Base-by-base conservation (phyloP, 2,113 vertebrate genomes). In the Ictalurus furcatus region DNA sequence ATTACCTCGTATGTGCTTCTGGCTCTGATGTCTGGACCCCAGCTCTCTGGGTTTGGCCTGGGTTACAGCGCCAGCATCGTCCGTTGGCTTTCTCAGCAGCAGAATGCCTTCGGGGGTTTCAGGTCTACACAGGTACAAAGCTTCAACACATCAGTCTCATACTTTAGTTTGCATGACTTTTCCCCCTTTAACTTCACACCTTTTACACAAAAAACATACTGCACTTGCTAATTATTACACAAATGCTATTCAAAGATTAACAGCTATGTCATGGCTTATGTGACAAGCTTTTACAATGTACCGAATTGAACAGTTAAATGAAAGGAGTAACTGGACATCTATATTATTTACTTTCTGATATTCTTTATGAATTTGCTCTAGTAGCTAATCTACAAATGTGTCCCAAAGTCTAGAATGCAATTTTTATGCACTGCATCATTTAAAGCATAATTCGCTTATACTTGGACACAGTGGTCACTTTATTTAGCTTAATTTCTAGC, bases 71-170 rank as follows among this genome's bases (percentile, higher is more conserved):
- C 95, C 0, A 11, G 87, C 28, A 95, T 97, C 30, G 95, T 97
- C 30, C 94, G 91, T 69, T 98, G 97, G 97, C 92, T 97, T 4
- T 82, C 91, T 52, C 93, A 91, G 81, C 96, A 97, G 86, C 97
- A 97, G 94, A 98, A 97, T 84, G 88, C 96, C 0, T 96, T 92
- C 0, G 97, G 97, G 9, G 97, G 97, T 1, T 98, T 97, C 93
- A 93, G 96, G 3, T 97, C 97, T 76, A 97, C 97, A 0, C 97
- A 97, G 97, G 98, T 98, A 89, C 12, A 8, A 16, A 69, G 11
- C 52, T 25, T 28, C 7, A 8, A 21, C 74, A 30, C 44, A 1
- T 48, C 48, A 48, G 48, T 48, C 8, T 9, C 48, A n/a, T 48
- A 48, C 0, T 48, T 48, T 48, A 48, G 48, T 44, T 44, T 44